Evolutionary conservation across 2,113 vertebrate species (phyloP).

Genomic region (Vicugna pacos): DNA sequence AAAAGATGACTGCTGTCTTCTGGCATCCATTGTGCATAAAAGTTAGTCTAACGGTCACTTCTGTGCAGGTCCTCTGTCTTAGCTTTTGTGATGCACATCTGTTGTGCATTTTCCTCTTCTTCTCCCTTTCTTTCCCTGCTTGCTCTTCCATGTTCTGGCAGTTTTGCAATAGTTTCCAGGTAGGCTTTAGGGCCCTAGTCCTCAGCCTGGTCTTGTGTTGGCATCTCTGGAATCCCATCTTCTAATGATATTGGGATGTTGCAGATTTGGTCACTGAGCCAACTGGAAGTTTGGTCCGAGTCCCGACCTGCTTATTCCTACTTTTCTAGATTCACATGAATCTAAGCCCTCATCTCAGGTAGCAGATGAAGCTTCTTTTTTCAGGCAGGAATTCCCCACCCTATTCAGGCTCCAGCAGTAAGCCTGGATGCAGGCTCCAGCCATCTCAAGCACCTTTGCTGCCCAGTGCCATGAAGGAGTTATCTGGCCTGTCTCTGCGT

Average conservation of each 20-base stretch:
- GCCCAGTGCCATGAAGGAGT: rapidly evolving
- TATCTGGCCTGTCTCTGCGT: background rate
- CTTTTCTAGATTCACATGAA: background rate
- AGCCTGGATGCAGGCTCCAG: background rate
- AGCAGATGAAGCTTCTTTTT: background rate
- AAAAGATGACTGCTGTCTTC: background rate
- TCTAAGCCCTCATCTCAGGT: background rate
- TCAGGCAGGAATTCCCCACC: background rate
- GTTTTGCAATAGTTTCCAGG: background rate
- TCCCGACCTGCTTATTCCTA: background rate
- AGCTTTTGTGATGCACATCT: background rate
- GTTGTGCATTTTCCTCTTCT: background rate
- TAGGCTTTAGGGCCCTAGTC: no score
- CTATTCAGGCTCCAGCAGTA: background rate
- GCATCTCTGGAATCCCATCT: background rate
- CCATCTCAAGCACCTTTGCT: background rate
- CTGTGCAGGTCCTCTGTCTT: background rate
- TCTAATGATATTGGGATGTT: background rate
- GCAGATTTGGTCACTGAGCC: background rate
- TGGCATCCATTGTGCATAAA: background rate
- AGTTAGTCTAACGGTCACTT: background rate
- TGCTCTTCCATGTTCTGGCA: background rate
- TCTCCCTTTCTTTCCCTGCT: background rate
- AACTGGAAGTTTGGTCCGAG: background rate
- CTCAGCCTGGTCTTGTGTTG: background rate